phyloP scores from a whole-genome alignment of 2,888 invertebrate species.

The Biston stratarius region DNA sequence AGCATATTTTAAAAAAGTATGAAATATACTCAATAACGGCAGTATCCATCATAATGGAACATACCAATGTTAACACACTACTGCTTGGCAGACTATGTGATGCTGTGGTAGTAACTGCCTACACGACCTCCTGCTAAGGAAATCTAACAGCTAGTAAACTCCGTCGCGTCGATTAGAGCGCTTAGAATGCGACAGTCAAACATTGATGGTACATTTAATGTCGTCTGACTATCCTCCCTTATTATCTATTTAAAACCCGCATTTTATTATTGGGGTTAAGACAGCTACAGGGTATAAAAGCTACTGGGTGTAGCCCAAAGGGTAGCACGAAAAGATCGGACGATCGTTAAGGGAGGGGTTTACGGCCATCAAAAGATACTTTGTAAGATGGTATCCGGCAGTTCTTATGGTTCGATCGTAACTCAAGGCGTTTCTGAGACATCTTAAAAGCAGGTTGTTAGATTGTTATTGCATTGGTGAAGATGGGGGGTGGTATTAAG shows the following conservation, averaged over 20 bases:
- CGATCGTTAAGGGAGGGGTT: conserved; percentile 84
- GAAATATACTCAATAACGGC: too few species aligned
- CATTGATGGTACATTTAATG: conserved; percentile 78
- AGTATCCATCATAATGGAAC: too few species aligned
- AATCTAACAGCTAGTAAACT: not conserved
- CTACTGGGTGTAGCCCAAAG: conserved; percentile 61
- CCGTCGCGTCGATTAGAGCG: conserved; percentile 68
- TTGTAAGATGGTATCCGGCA: conserved; percentile 81
- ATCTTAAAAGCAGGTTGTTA: conserved; percentile 47
- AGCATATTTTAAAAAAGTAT: too few species aligned
- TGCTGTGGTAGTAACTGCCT: too few species aligned
- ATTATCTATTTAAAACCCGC: conserved; percentile 86
- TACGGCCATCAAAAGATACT: conserved; percentile 86
- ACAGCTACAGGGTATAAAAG: conserved; percentile 73
- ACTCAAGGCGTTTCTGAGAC: conserved; percentile 62
- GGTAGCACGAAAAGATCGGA: conserved; percentile 75
- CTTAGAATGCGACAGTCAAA: conserved; percentile 70
- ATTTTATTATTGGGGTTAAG: conserved; percentile 87
- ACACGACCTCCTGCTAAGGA: too few species aligned
- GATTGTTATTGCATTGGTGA: conserved; percentile 48
- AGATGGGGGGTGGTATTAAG: conserved; percentile 46
- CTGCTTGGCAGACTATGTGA: too few species aligned
- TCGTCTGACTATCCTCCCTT: conserved; percentile 78
- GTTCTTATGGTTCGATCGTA: conserved; percentile 66
- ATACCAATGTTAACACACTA: too few species aligned